Base-by-base conservation (phyloP, 2,888 invertebrate species). In the Hipparchia semele region DNA sequence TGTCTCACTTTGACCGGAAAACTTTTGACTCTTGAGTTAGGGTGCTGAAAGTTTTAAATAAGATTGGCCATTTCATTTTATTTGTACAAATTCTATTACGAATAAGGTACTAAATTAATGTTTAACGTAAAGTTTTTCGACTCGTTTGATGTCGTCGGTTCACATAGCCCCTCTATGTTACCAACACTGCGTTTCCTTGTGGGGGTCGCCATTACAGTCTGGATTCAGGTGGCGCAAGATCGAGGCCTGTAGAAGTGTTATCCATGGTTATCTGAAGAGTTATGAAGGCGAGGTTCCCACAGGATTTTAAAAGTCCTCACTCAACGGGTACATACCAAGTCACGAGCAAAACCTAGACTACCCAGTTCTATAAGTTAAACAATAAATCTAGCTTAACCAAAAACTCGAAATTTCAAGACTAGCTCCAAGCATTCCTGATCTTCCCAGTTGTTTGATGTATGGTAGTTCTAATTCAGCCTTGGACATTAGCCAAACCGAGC, bases 391-490 rank as follows among this genome's bases (percentile, higher is more conserved):
- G 64, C 64, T 64, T 64, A 64, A 66, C 68, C 51, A 70, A 71
- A 71, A 74, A 66, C 71, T 74, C 67, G 65, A 73, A 77, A 68
- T 46, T 39, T 45, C 45, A 71, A 67, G 73, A 70, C 73, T 73
- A 77, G 72, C 74, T 76, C 68, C 73, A 74, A 78, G 75, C 75
- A 77, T 74, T 72, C 70, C 73, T 78, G 76, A 79, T 79, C 77
- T 77, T 78, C 73, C 73, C 72, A 75, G 76, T 75, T 75, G 76
- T 72, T 78, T 81, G 82, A 82, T 81, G 79, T 81, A 82, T 78
- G 76, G 78, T 71, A 77, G 78, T 82, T 82, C 80, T 81, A 82
- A 82, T 81, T 81, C 78, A 71, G 76, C 71, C 71, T 80, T 82
- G 82, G 82, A 78, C 60, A 67, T 49, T 39, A 58, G 79, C 82